Conservation (phyloP, 1,140 invertebrate species). For the Gryon sp. region DNA sequence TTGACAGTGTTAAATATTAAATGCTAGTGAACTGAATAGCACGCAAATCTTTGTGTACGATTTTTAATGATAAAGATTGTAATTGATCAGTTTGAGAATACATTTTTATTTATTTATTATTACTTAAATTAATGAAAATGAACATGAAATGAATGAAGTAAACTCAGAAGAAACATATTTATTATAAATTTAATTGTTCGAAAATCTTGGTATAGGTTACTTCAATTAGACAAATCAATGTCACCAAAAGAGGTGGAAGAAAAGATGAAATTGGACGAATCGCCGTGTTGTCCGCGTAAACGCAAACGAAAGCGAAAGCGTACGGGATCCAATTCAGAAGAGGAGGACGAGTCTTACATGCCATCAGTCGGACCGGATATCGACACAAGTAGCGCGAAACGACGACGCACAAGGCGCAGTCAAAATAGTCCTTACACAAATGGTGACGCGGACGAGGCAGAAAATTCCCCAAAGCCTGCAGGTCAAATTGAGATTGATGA, state of each 20-base stretch:
- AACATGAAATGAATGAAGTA: too few relatives aligned
- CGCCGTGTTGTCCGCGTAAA: slow-evolving; percentile 73
- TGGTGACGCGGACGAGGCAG: slow-evolving; percentile 52
- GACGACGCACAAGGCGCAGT: slow-evolving; percentile 54
- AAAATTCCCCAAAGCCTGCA: slow-evolving; percentile 25
- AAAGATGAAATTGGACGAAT: slow-evolving; percentile 75
- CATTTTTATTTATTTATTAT: too few relatives aligned
- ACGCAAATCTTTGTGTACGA: too few relatives aligned
- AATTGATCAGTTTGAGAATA: too few relatives aligned
- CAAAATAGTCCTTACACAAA: slow-evolving; percentile 48
- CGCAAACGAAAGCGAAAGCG: slow-evolving; percentile 69
- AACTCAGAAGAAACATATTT: neutral
- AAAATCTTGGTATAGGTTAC: slow-evolving; percentile 66
- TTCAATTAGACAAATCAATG: slow-evolving; percentile 67
- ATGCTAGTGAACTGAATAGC: too few relatives aligned
- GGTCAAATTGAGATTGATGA: slow-evolving; percentile 45
- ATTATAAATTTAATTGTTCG: too few relatives aligned
- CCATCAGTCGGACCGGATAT: slow-evolving; percentile 47
- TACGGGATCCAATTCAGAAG: slow-evolving; percentile 68
- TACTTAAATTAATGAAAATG: too few relatives aligned
- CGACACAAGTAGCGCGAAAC: slow-evolving; percentile 25
- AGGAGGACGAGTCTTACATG: slow-evolving; percentile 69
- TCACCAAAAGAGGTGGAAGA: slow-evolving; percentile 64
- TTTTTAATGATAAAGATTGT: too few relatives aligned
- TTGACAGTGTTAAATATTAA: too few relatives aligned